Base-by-base conservation (phyloP, 2,888 invertebrate species). In the Agrotis exclamationis region DNA sequence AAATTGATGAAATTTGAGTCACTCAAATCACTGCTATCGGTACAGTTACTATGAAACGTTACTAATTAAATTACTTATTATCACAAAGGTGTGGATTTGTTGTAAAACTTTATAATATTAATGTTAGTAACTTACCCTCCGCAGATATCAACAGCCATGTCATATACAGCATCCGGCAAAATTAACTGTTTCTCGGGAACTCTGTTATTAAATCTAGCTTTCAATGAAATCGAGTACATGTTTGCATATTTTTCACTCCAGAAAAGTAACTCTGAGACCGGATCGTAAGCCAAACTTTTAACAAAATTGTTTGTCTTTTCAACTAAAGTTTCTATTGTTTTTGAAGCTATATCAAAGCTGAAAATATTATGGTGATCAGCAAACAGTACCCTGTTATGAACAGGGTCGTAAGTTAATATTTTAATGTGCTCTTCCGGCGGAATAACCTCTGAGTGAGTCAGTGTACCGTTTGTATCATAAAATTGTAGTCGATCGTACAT, bases 381-480 rank as follows among this genome's bases (percentile, higher is more conserved):
- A 51, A 22, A 53, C 20, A 51, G 20, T 6, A 51, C 20, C 50
- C 50, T 51, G 50, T 51, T 14, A 14, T 51, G 22, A 14, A 18
- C 18, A 7, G 63, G 51, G 18, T 63, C 63, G 22, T 63, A 63
- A 22, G 13, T 14, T 39, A 18, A 24, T 24, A 3, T 24, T 24
- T 22, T 22, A 7, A 0, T 2, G 3, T 3, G 6, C 18, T 0
- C 6, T 3, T 3, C 5, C 20, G 13, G 1, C 1, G 22, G 16
- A 22, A 14, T 3, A 2, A 2, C n/a, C 39, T 51, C 51, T 7
- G 33, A 39, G 20, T 51, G 3, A 2, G 63, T 63, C 18, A 20
- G 7, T 39, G 22, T 22, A 18, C 39, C 63, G 13, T 51, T 13
- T 2, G 6, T 22, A 39, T 63, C 1, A 22, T 63, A 63, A 51